phyloP scores from a whole-genome alignment of 1,140 invertebrate species.

The Lepidostoma basale region DNA sequence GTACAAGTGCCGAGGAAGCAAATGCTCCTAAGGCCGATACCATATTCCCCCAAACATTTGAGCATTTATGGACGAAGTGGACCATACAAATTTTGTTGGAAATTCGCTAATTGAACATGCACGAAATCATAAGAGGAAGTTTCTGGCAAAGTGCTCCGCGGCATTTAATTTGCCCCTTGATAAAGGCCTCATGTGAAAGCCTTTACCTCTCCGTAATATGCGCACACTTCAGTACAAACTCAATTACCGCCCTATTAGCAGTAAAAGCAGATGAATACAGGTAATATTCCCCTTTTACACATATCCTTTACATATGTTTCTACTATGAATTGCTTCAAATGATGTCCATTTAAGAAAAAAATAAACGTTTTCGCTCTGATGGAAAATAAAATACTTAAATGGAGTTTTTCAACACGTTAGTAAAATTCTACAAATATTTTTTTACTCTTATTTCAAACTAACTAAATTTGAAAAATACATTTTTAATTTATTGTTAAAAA shows the following conservation, averaged over 20 bases:
- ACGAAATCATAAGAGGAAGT: conserved; percentile 21
- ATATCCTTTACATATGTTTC: too few relatives aligned
- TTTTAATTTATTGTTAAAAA: too few relatives aligned
- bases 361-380: too few relatives aligned
- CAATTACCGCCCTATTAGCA: conserved; percentile 44
- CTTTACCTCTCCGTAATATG: background rate
- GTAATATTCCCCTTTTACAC: too few relatives aligned
- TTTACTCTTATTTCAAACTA: too few relatives aligned
- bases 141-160: conserved; percentile 18
- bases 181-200: conserved; percentile 37
- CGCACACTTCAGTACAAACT: conserved; percentile 34
- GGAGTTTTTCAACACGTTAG: too few relatives aligned
- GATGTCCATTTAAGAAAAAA: too few relatives aligned
- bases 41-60: background rate
- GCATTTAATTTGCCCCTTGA: conserved; percentile 37
- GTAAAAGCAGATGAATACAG: conserved; percentile 4
- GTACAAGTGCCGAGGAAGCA: too few relatives aligned
- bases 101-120: conserved; percentile 27
- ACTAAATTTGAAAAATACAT: too few relatives aligned
- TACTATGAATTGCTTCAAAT: too few relatives aligned
- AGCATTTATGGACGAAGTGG: conserved; percentile 1
- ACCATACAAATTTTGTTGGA: conserved; percentile 14
- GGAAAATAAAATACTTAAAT: too few relatives aligned
- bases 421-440: too few relatives aligned
- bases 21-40: background rate